Conservation (phyloP, 2,888 invertebrate species). For the Sinotaia quadrata region DNA sequence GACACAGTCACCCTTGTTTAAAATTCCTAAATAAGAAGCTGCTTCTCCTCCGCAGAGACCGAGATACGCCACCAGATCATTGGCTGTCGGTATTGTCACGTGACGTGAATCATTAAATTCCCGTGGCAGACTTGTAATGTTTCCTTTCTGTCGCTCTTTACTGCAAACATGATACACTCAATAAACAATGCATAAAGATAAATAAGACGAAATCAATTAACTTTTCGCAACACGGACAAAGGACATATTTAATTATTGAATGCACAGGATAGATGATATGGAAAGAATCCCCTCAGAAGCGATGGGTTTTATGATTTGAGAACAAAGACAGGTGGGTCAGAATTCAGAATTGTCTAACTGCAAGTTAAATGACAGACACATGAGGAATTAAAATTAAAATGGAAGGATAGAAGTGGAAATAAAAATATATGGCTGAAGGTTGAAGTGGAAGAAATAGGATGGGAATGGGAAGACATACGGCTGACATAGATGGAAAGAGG, state of each 20-base stretch:
- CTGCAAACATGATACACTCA: constrained; percentile 20
- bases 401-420: too few species aligned
- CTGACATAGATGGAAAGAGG: too few species aligned
- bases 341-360: too few species aligned
- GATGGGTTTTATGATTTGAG: too few species aligned
- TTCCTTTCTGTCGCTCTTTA: constrained; percentile 31
- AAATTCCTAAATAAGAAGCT: constrained; percentile 49
- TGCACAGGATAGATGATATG: too few species aligned
- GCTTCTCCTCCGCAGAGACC: constrained; percentile 49
- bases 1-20: constrained; percentile 50
- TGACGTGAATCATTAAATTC: constrained; percentile 35
- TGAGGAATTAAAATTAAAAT: too few species aligned
- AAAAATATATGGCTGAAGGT: too few species aligned
- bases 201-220: constrained; percentile 1
- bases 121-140: constrained; percentile 21
- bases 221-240: neutral
- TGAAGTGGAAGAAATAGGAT: too few species aligned
- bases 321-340: too few species aligned
- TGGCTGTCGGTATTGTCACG: constrained; percentile 39
- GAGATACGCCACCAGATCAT: constrained; percentile 42
- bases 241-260: neutral
- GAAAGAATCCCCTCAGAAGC: too few species aligned
- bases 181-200: neutral
- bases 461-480: too few species aligned
- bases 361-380: too few species aligned